Evolutionary conservation across 2,113 vertebrate species (phyloP).

Genomic region (Cercopithecus mona): DNA sequence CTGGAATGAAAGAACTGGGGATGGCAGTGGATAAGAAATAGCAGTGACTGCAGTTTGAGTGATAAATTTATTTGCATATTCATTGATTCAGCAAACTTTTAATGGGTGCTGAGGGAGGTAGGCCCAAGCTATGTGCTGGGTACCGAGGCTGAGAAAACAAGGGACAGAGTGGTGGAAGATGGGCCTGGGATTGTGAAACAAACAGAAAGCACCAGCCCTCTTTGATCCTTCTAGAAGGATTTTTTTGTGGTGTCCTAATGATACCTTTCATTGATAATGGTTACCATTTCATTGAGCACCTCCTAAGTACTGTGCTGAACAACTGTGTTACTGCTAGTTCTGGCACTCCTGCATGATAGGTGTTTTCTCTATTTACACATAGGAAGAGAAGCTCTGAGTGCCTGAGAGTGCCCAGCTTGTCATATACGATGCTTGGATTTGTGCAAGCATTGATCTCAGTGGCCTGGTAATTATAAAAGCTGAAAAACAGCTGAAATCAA

Average conservation of each 20-base stretch:
- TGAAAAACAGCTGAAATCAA: slow-evolving; percentile 7
- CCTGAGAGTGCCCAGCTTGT: background rate
- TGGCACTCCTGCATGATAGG: background rate
- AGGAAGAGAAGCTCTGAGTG: background rate
- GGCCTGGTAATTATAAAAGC: slow-evolving; percentile 19
- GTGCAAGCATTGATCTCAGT: background rate
- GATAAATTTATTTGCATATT: background rate
- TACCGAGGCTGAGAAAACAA: background rate
- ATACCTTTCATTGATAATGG: background rate
- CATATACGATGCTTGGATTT: background rate
- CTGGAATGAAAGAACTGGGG: background rate
- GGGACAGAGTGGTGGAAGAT: background rate
- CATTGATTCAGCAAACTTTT: background rate
- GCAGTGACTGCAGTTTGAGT: background rate
- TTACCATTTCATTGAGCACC: background rate
- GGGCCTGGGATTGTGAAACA: background rate
- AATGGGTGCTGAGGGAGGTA: background rate
- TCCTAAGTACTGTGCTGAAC: background rate
- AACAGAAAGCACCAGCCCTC: background rate
- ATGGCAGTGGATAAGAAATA: background rate
- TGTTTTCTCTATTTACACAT: background rate
- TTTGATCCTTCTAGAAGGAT: background rate
- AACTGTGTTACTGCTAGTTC: background rate
- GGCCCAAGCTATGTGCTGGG: background rate
- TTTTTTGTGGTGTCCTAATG: background rate